phyloP scores from a whole-genome alignment of 2,113 vertebrate species.

The Muntiacus reevesi region DNA sequence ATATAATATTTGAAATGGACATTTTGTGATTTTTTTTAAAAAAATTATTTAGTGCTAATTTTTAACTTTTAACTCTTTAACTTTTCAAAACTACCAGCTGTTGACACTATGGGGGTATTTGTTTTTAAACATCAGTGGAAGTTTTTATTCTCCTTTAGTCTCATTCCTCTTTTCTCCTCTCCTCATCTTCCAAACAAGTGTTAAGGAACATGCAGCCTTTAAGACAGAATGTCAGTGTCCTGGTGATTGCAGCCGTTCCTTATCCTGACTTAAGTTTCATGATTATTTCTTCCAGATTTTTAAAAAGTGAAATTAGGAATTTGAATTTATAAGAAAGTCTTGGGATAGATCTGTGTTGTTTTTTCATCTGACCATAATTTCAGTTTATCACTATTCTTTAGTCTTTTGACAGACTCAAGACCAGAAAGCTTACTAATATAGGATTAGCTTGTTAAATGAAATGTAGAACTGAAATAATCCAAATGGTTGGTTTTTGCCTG shows the following conservation, averaged over 20 bases:
- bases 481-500: background rate
- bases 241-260: background rate
- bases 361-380: background rate
- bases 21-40: slow-evolving; percentile 71
- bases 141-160: slow-evolving; percentile 7
- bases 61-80: slow-evolving; percentile 30
- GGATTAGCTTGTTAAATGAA: background rate
- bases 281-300: background rate
- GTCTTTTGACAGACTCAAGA: background rate
- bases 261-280: background rate
- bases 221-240: background rate
- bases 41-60: slow-evolving; percentile 68
- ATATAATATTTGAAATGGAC: slow-evolving; percentile 71
- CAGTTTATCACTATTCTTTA: background rate
- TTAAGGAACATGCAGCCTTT: background rate
- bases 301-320: background rate
- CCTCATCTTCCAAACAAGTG: background rate
- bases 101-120: slow-evolving; percentile 53
- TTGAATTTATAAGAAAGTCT: background rate
- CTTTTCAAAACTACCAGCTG: slow-evolving; percentile 62
- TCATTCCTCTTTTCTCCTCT: background rate
- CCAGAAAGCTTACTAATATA: background rate
- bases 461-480: background rate
- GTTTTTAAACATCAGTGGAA: slow-evolving; percentile 26
- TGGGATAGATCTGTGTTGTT: background rate